Percentiles rank a stretch among this genome's conserved stretches.
These are phyloP conservation scores for Busseola fusca DNA, from an alignment of 2,888 invertebrate species.

Conservation along the genomic window DNA sequence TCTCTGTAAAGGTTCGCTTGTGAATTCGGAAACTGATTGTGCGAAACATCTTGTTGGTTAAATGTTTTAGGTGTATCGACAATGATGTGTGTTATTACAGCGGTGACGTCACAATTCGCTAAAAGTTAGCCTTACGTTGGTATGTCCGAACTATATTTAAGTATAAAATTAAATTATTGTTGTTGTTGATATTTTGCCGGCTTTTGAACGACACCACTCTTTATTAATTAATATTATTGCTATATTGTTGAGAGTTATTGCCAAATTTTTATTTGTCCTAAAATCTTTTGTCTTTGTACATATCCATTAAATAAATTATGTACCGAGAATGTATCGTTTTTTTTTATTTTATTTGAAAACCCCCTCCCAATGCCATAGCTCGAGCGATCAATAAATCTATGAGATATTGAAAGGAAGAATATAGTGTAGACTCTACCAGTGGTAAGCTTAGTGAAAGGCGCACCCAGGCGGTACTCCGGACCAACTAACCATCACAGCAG, in stretches of 20 bases:
- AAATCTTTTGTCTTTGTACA: constrained; percentile 86
- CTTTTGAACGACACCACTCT: constrained; percentile 78
- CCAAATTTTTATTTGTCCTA: constrained; percentile 87
- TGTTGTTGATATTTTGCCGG: constrained; percentile 84
- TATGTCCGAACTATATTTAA: constrained; percentile 78
- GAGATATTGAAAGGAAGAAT: neutral
- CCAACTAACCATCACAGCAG: too few species aligned
- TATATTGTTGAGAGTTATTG: constrained; percentile 87
- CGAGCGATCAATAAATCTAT: neutral
- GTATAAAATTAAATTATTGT: constrained; percentile 76
- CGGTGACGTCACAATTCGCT: constrained; percentile 65
- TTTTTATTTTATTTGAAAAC: constrained; percentile 45
- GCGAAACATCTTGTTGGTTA: constrained; percentile 20
- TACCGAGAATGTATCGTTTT: constrained; percentile 78
- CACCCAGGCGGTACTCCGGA: too few species aligned
- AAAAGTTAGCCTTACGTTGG: constrained; percentile 65
- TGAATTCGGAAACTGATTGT: constrained; percentile 9
- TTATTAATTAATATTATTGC: constrained; percentile 80
- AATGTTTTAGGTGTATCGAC: constrained; percentile 6
- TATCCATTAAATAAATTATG: constrained; percentile 88
- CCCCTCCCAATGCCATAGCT: neutral
- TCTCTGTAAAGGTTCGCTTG: constrained; percentile 53
- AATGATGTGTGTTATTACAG: constrained; percentile 27
- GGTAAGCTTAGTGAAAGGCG: neutral
- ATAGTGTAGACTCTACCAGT: neutral